These are phyloP conservation scores for Tipula unca DNA, from an alignment of 2,888 invertebrate species.

Conservation along the genomic window DNA sequence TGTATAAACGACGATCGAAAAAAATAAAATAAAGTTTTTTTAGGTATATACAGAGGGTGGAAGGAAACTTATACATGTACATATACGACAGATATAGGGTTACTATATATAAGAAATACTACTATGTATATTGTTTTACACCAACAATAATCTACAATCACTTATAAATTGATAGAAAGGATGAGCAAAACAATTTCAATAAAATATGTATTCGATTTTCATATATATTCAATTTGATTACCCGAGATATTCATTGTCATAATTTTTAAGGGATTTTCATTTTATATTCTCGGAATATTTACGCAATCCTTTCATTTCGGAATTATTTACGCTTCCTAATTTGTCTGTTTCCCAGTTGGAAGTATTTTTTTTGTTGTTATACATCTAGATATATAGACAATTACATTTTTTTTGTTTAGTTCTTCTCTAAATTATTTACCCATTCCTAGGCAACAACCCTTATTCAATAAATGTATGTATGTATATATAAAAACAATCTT, in stretches of 20 bases:
- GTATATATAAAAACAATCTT: background rate
- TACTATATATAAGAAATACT: background rate
- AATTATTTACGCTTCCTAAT: constrained; percentile 14
- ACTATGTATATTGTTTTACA: background rate
- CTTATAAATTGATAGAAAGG: background rate
- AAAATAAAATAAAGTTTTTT: background rate
- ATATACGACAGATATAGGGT: background rate
- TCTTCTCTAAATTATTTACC: background rate
- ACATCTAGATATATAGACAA: background rate
- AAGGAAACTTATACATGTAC: background rate
- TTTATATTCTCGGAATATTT: background rate
- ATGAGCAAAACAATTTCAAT: background rate
- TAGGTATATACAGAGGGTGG: background rate
- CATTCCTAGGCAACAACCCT: background rate
- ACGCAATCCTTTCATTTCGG: background rate
- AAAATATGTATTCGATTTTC: constrained; percentile 8
- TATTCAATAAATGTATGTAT: background rate
- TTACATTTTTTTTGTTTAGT: background rate
- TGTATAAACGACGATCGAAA: background rate
- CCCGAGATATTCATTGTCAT: background rate
- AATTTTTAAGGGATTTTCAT: background rate
- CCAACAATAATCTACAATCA: background rate
- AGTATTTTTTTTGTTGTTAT: background rate
- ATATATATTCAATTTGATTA: background rate
- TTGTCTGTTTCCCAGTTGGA: background rate